Evolutionary conservation across 2,113 vertebrate species (phyloP), one percentile per base, ranked within the genome.

Genomic region (Smithornis capensis): DNA sequence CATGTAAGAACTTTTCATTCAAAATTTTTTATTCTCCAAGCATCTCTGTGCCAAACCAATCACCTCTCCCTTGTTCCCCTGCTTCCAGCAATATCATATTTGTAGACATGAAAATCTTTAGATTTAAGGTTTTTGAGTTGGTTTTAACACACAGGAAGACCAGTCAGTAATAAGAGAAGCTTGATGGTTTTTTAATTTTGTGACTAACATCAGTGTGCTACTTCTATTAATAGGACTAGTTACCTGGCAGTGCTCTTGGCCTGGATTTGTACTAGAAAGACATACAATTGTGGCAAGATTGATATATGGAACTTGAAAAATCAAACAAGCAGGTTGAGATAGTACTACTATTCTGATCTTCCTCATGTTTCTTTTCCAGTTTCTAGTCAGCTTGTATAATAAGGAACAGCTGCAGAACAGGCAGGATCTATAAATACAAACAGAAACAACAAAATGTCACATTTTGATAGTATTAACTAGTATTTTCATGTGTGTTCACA

Each of bases 401-500:
- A 82, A 80, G 64, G 63, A 92, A 84, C 94, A 88, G 90, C 76
- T 94, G 81, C 50, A 65, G 42, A 92, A 80, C 71, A 96, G 90
- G 91, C 94, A 97, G 85, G 75, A 78, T 89, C 96, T 96, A 95
- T 97, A 94, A 97, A 98, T 90, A 97, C 96, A 96, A 96, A 81
- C 85, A 97, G 90, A 98, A 97, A 97, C 69, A 97, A 96, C 93
- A 95, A 95, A 93, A 97, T 79, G 79, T 84, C 95, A 95, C 92
- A 70, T 95, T 68, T 69, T 91, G 87, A 89, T 91, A 77, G 87
- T 92, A 95, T 95, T 96, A 94, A 92, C 42, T 62, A 64, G 44
- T 65, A 82, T 84, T 97, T 97, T 96, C 45, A 27, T 94, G 84
- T 91, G 74, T 94, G 52, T 80, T 92, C 86, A 90, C 24, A 16